Percentiles rank a stretch among this genome's conserved stretches.
Evolutionary conservation across 2,797 vertebrate genomes (phyloP).

Genomic region (Pristis pectinata): DNA sequence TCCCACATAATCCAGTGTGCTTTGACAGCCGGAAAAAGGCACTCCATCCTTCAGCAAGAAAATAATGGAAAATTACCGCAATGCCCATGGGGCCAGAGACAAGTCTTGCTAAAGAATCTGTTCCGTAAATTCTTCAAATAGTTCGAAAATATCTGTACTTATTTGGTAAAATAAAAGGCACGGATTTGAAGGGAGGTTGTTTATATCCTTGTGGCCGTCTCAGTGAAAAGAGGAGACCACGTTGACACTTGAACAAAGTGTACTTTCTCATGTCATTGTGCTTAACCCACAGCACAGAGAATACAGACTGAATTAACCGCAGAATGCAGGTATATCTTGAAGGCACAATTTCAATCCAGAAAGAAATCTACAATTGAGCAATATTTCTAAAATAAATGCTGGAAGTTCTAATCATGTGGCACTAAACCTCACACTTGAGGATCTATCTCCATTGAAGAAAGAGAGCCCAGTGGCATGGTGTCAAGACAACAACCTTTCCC

Average conservation of each 20-base stretch:
- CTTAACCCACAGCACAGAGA: neutral
- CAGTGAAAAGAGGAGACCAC: neutral
- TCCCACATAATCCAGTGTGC: slow-evolving; percentile 29
- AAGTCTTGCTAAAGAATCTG: slow-evolving; percentile 9
- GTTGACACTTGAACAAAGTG: neutral
- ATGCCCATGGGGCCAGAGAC: neutral
- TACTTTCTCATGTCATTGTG: neutral
- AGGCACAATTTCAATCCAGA: neutral
- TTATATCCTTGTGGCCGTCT: neutral
- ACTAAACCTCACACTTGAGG: neutral
- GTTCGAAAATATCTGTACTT: slow-evolving; percentile 12
- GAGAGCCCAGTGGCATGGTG: too few relatives aligned
- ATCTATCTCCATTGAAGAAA: neutral
- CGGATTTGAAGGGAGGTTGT: neutral
- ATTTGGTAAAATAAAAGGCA: slow-evolving; percentile 30
- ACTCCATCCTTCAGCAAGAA: slow-evolving; percentile 9
- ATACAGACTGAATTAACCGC: neutral
- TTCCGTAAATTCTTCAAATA: slow-evolving; percentile 5
- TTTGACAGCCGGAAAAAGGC: neutral
- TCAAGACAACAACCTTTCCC: too few relatives aligned
- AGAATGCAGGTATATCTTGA: neutral
- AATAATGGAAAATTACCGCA: slow-evolving; percentile 25
- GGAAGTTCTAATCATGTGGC: neutral
- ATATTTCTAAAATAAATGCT: neutral
- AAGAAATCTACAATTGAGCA: neutral